Conservation (phyloP, 2,888 invertebrate genomes). For the Ditylenchus weischeri region DNA sequence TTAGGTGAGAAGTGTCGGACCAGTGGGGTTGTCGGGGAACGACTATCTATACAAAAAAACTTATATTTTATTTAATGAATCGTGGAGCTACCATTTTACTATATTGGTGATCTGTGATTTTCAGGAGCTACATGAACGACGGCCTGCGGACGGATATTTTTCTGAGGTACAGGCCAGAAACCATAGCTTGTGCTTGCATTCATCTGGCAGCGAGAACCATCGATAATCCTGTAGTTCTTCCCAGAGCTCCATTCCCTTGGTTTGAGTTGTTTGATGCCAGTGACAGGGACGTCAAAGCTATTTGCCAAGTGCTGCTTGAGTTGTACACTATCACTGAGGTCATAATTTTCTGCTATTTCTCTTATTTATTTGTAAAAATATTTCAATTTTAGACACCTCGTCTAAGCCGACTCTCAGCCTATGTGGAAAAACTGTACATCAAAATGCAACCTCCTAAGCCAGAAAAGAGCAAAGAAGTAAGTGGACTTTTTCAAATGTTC, state of each 20-base stretch:
- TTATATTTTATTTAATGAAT: no score
- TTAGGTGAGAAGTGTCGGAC: no score
- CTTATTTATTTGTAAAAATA: neutral
- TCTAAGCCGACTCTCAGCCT: neutral
- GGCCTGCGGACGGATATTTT: constrained; percentile 93
- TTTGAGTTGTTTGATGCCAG: constrained; percentile 54
- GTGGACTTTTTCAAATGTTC: no score
- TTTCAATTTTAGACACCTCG: constrained; percentile 2
- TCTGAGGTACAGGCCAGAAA: constrained; percentile 89
- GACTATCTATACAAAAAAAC: no score
- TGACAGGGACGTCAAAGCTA: constrained; percentile 47
- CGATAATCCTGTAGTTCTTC: constrained; percentile 44
- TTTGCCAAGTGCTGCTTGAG: constrained; percentile 42
- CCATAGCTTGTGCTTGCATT: constrained; percentile 98
- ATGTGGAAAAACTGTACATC: constrained; percentile 2
- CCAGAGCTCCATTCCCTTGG: constrained; percentile 50
- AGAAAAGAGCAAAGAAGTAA: no score
- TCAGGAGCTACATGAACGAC: constrained; percentile 97
- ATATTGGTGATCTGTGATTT: constrained; percentile 25
- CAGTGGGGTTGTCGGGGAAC: no score
- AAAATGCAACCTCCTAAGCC: neutral
- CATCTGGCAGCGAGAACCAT: constrained; percentile 78
- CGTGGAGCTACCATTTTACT: no score
- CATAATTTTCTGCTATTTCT: constrained; percentile 1
- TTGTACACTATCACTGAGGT: constrained; percentile 47